Evolutionary conservation across 1,140 invertebrate genomes (phyloP).

Genomic region (Halesus radiatus): DNA sequence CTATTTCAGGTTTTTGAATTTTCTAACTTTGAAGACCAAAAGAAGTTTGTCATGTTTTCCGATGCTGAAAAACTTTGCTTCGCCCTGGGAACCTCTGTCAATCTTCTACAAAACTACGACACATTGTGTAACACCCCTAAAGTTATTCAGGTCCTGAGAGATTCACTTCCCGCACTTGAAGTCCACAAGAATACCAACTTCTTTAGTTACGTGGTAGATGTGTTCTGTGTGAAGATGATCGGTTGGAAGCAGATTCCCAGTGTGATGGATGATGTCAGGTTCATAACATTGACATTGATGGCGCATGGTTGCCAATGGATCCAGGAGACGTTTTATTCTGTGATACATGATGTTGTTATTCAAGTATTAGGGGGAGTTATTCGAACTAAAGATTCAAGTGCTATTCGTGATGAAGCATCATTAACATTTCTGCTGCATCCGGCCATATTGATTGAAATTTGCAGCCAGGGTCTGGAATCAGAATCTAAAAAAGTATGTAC

Average conservation of each 20-base stretch:
- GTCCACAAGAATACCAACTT: slow-evolving; percentile 67
- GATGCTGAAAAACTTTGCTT: slow-evolving; percentile 65
- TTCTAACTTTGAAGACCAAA: slow-evolving; percentile 50
- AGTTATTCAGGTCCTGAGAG: slow-evolving; percentile 63
- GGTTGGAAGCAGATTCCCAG: slow-evolving; percentile 61
- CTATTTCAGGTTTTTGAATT: slow-evolving; percentile 58
- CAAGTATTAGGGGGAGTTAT: slow-evolving; percentile 61
- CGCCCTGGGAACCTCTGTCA: slow-evolving; percentile 67
- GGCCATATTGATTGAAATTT: slow-evolving; percentile 74
- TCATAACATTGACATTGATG: slow-evolving; percentile 66
- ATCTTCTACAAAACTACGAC: slow-evolving; percentile 65
- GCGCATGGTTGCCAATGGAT: slow-evolving; percentile 65
- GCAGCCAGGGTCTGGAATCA: slow-evolving; percentile 72
- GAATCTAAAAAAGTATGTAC: slow-evolving; percentile 52
- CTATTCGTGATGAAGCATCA: slow-evolving; percentile 60
- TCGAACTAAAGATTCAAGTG: slow-evolving; percentile 58
- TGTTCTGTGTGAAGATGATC: slow-evolving; percentile 63
- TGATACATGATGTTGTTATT: slow-evolving; percentile 61
- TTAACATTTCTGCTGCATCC: slow-evolving; percentile 71
- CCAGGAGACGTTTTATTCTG: slow-evolving; percentile 60
- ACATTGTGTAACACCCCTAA: slow-evolving; percentile 58
- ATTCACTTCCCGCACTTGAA: slow-evolving; percentile 66
- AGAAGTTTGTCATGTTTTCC: slow-evolving; percentile 61
- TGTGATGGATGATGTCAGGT: slow-evolving; percentile 62
- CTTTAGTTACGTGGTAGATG: slow-evolving; percentile 63